Conservation (phyloP, 2,113 vertebrate species). For the Microcebus jonahi region DNA sequence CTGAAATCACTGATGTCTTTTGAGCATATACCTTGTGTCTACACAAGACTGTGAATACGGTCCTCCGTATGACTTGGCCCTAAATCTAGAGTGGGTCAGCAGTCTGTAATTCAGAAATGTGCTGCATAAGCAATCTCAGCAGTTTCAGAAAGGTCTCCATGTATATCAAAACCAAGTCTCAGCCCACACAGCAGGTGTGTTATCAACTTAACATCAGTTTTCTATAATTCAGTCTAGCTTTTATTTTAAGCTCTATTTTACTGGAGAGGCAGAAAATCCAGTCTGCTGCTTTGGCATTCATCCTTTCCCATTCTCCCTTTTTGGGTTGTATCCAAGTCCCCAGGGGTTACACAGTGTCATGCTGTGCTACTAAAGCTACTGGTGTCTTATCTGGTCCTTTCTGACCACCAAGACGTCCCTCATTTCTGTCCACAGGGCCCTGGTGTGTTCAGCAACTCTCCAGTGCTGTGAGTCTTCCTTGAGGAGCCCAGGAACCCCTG, state of each 20-base stretch:
- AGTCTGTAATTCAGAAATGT: background rate
- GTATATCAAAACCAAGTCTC: background rate
- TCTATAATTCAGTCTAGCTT: background rate
- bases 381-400: background rate
- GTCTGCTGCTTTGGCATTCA: background rate
- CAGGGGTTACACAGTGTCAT: background rate
- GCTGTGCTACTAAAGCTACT: background rate
- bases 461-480: background rate
- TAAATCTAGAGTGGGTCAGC: background rate
- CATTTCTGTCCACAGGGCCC: background rate
- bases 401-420: background rate
- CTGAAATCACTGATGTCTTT: background rate
- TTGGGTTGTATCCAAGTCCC: background rate
- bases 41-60: background rate
- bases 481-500: background rate
- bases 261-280: background rate
- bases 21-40: background rate
- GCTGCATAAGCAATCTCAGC: background rate
- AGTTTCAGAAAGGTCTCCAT: background rate
- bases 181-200: background rate
- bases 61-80: background rate
- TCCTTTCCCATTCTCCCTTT: background rate
- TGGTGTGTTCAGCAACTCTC: background rate
- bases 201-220: background rate
- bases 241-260: background rate